Percentiles rank a stretch among this genome's conserved stretches.
phyloP scores from a whole-genome alignment of 2,797 vertebrate genomes.

The Anisognathus igniventris region DNA sequence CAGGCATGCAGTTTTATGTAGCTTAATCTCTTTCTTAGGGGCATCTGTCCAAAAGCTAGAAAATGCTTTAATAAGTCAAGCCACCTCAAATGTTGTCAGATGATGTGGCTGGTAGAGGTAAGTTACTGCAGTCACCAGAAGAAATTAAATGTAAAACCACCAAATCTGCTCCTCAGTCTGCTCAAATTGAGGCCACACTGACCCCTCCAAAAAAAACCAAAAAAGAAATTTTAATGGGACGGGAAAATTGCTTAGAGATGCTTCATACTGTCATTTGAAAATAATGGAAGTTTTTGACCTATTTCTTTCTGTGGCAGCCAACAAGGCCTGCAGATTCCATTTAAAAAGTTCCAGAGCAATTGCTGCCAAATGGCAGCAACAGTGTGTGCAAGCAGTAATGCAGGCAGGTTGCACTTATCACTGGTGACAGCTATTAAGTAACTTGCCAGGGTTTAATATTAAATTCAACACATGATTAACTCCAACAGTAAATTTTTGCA shows the following conservation, averaged over 20 bases:
- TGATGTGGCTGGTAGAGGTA: not conserved
- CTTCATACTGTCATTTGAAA: not conserved
- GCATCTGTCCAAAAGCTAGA: not conserved
- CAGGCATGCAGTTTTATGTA: not conserved
- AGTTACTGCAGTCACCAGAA: not conserved
- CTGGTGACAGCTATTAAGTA: not conserved
- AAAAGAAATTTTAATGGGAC: not conserved
- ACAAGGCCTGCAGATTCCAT: not conserved
- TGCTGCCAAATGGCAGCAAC: no score
- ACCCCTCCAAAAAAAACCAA: rapidly evolving
- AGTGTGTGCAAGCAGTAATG: not conserved
- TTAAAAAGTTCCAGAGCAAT: not conserved
- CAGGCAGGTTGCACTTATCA: not conserved
- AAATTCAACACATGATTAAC: slow-evolving; percentile 18
- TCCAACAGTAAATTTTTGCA: not conserved
- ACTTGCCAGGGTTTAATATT: slow-evolving; percentile 31
- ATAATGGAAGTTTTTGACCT: not conserved
- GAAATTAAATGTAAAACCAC: not conserved
- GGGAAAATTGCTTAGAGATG: not conserved
- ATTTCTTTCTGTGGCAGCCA: not conserved
- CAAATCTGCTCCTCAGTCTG: not conserved
- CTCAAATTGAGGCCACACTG: not conserved
- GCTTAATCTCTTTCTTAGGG: not conserved
- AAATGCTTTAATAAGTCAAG: not conserved
- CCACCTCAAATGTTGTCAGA: not conserved